Evolutionary conservation across 2,113 vertebrate genomes (phyloP).

Genomic region (Protobothrops flavoviridis): DNA sequence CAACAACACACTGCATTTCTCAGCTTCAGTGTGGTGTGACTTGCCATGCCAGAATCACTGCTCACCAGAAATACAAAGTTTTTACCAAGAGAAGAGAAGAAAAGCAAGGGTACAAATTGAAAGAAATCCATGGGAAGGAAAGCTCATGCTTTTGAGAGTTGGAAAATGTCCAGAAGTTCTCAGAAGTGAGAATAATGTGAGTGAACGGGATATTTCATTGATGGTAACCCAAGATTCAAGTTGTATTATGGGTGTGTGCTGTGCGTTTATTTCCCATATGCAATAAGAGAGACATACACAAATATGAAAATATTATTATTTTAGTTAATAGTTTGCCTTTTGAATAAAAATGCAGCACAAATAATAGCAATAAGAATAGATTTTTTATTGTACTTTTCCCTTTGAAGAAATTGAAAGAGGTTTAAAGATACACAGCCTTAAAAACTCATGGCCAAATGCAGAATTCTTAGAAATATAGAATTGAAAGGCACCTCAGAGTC

Average conservation of each 20-base stretch:
- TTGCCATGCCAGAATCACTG: constrained; percentile 58
- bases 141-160: constrained; percentile 41
- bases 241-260: not conserved
- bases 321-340: not conserved
- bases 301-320: not conserved
- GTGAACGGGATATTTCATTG: constrained; percentile 57
- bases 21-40: constrained; percentile 63
- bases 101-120: constrained; percentile 40
- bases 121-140: constrained; percentile 41
- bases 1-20: constrained; percentile 68
- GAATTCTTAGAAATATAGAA: not conserved
- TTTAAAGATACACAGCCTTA: not conserved
- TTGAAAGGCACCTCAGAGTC: not conserved
- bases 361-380: not conserved
- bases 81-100: constrained; percentile 25
- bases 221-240: not conserved
- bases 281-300: not conserved
- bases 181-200: constrained; percentile 75
- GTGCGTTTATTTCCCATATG: not conserved
- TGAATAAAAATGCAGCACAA: not conserved
- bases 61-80: constrained; percentile 47
- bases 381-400: not conserved
- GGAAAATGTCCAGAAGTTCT: constrained; percentile 33
- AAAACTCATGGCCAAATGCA: not conserved
- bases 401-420: not conserved